Base-by-base conservation (phyloP, 2,888 invertebrate species). In the Tiphia femorata region DNA sequence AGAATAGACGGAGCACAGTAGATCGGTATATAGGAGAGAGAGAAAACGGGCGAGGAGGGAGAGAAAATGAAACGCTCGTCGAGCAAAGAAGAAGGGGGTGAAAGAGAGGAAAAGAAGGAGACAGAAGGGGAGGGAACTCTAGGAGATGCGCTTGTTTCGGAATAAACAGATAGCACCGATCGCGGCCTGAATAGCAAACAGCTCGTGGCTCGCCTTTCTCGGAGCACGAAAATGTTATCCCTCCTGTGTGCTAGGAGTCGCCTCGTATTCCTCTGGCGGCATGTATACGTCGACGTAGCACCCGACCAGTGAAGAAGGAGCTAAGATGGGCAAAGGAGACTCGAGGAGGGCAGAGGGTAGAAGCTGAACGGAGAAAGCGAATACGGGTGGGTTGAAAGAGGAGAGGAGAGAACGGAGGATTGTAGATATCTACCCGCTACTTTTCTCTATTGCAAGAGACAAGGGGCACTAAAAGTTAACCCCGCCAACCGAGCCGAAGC, bases 131-230 rank as follows among this genome's bases (percentile, higher is more conserved):
- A 43, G 27, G 37, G 25, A 10, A 49, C 49, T 51, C 50, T 55
- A 64, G 41, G 66, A 69, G 72, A 72, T 67, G 70, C 73, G 76
- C 76, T 81, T 79, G 79, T 81, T 81, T 76, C 74, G 73, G 74
- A 78, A 80, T 80, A 81, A 81, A 80, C 77, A 79, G 79, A 81
- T 80, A 80, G 79, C 75, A 66, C 65, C 70, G 74, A 75, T 78
- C 79, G 75, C 69, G 67, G 73, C 67, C 72, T 72, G 81, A 80
- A 81, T 81, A 76, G 64, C 72, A 79, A 79, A 69, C 62, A 76
- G 75, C 55, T 57, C 59, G 48, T 60, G 67, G 56, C 59, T 64
- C 67, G 60, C 51, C 60, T 60, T 56, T 58, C 62, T 44, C 40
- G 53, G 59, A 58, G 62, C 65, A 70, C 64, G 73, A 75, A 72